Evolutionary conservation across 2,888 invertebrate species (phyloP), one percentile per base, ranked within the genome.

Genomic region (Caenorhabditis doughertyi): DNA sequence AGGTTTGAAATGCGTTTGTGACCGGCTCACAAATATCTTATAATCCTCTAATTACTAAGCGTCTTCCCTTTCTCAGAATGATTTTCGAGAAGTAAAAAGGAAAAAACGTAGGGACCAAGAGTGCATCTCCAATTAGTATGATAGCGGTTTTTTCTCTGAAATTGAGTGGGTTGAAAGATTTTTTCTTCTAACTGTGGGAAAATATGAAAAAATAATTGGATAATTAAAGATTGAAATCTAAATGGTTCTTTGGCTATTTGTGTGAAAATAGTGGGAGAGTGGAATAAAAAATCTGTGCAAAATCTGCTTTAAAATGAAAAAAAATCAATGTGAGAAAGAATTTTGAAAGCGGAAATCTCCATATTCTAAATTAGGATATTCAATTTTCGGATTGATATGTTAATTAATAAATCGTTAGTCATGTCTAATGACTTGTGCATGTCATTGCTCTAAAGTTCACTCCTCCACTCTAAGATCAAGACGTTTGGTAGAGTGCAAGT

Each of bases 371-470:
- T 39, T 21, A 39, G 13, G 58, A 58, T 58, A 60, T 25, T 49
- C 23, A 32, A 23, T 27, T 39, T 11, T 27, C 16, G 23, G 56
- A 35, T 51, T 51, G 27, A 32, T 25, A 73, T 73, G 53, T 27
- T 55, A 73, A 73, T 73, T 25, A 42, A 13, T 16, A 13, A 29
- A n/a, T 16, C 23, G 62, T 73, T 64, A 73, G 64, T 73, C 56
- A 73, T 56, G 65, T 65, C 65, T 65, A 29, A n/a, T 53, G 27
- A 65, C 9, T 8, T 60, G 58, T 73, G 56, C 64, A 73, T 73
- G 55, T 73, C 73, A 73, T 73, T 65, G 27, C 27, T 29, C 21
- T 25, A 72, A 72, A 72, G 62, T 72, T 72, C 62, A 49, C 55
- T 55, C 32, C 51, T n/a, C 7, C 47, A 47, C 18, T 47, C 47